These are phyloP conservation scores for Suillia variegata DNA, from an alignment of 2,888 invertebrate species.

Conservation along the genomic window DNA sequence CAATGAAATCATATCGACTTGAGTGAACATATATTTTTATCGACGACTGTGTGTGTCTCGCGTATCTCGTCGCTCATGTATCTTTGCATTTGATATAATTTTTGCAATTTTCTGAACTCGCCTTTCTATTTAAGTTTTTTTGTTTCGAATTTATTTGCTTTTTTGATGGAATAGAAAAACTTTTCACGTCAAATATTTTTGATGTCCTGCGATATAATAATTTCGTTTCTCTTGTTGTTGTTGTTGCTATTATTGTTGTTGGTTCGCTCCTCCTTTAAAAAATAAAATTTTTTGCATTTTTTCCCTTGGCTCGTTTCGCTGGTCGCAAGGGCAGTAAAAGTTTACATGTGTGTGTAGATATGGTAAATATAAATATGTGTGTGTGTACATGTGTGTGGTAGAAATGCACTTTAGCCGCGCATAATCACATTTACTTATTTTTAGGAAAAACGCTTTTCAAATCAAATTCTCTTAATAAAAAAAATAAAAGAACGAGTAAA, in stretches of 20 bases:
- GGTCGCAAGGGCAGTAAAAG: conserved; percentile 33
- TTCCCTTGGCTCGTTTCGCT: no score
- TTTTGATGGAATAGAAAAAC: neutral
- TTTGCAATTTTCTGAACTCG: neutral
- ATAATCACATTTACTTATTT: conserved; percentile 57
- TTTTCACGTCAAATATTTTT: conserved; percentile 36
- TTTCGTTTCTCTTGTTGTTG: conserved; percentile 43
- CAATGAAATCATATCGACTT: no score
- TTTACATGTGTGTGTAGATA: conserved; percentile 32
- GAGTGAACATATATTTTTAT: no score
- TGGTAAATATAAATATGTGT: no score
- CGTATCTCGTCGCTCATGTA: neutral
- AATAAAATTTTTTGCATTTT: conserved; percentile 53
- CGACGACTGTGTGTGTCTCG: no score
- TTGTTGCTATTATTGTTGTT: conserved; percentile 9
- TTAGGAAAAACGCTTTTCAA: conserved; percentile 57
- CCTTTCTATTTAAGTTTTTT: neutral
- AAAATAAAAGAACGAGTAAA: no score
- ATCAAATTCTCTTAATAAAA: conserved; percentile 57
- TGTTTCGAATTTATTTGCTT: neutral
- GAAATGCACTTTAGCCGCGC: conserved; percentile 47
- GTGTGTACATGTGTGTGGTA: conserved; percentile 16
- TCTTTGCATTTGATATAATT: conserved; percentile 3
- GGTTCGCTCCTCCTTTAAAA: conserved; percentile 41
- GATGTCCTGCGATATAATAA: conserved; percentile 48